phyloP scores from a whole-genome alignment of 2,797 vertebrate species.

The Tokudaia muenninki region DNA sequence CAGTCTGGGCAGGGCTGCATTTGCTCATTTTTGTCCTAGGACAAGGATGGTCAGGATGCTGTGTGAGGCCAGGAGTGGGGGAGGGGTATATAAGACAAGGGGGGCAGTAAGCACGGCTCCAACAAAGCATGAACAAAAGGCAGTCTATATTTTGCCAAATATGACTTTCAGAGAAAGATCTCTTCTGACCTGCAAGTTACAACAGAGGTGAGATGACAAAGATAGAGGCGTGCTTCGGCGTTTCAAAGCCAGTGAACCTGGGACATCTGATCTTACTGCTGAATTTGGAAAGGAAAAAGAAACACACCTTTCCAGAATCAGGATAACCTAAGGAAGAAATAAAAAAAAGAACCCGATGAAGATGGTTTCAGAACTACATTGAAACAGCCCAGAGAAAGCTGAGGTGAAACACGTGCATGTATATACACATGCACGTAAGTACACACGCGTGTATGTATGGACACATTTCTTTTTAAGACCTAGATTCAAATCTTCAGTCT shows the following conservation, averaged over 20 bases:
- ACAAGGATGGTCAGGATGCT: slow-evolving; percentile 40
- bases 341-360: not conserved
- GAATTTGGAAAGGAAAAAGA: not conserved
- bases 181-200: slow-evolving; percentile 65
- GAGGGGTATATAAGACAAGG: not conserved
- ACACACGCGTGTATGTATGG: not conserved
- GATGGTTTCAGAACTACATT: not conserved
- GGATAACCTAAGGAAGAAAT: not conserved
- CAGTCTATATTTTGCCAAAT: slow-evolving; percentile 45
- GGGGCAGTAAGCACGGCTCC: not conserved
- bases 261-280: not conserved
- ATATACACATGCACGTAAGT: not conserved
- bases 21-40: slow-evolving; percentile 48
- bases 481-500: not conserved
- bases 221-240: slow-evolving; percentile 36
- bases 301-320: not conserved
- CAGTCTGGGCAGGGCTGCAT: slow-evolving; percentile 52
- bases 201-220: slow-evolving; percentile 32
- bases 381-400: not conserved
- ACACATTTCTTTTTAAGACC: not conserved
- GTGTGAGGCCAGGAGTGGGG: not conserved
- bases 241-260: slow-evolving; percentile 25
- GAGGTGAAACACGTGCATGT: not conserved
- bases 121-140: slow-evolving; percentile 41
- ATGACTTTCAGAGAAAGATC: slow-evolving; percentile 58